phyloP scores from a whole-genome alignment of 2,888 invertebrate species.

The Cataglyphis altisquamis region DNA sequence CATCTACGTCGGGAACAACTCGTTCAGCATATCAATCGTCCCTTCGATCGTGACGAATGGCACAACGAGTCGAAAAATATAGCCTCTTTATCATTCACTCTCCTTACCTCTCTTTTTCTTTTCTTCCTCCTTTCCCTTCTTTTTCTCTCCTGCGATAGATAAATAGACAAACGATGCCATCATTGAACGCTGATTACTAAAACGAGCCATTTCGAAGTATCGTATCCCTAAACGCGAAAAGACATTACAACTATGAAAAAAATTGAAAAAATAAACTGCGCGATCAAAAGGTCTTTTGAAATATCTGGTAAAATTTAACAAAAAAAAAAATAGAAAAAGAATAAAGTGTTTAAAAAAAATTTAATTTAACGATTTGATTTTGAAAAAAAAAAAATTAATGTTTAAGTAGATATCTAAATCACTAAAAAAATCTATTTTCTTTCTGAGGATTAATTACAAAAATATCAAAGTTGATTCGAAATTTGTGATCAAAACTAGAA shows the following conservation, averaged over 20 bases:
- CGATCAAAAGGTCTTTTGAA: background rate
- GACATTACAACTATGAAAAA: background rate
- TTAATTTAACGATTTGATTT: background rate
- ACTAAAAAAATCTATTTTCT: background rate
- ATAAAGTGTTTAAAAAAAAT: background rate
- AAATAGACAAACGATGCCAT: constrained; percentile 5
- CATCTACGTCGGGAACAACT: constrained; percentile 62
- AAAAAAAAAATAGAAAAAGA: background rate
- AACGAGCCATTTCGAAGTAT: background rate
- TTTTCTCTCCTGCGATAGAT: background rate
- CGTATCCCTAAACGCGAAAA: background rate
- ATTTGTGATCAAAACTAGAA: background rate
- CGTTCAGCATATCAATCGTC: constrained; percentile 60
- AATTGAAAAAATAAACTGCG: background rate
- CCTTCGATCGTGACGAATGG: constrained; percentile 46
- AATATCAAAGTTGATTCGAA: background rate
- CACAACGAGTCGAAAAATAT: constrained; percentile 56
- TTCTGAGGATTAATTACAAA: background rate
- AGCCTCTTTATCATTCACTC: constrained; percentile 14
- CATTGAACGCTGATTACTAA: background rate
- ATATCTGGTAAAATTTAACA: background rate
- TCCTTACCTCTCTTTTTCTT: background rate
- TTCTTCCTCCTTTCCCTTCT: background rate
- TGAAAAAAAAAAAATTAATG: background rate
- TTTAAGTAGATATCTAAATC: background rate